Evolutionary conservation across 2,113 vertebrate genomes (phyloP), one percentile per base, ranked within the genome.

Genomic region (Sander vitreus): DNA sequence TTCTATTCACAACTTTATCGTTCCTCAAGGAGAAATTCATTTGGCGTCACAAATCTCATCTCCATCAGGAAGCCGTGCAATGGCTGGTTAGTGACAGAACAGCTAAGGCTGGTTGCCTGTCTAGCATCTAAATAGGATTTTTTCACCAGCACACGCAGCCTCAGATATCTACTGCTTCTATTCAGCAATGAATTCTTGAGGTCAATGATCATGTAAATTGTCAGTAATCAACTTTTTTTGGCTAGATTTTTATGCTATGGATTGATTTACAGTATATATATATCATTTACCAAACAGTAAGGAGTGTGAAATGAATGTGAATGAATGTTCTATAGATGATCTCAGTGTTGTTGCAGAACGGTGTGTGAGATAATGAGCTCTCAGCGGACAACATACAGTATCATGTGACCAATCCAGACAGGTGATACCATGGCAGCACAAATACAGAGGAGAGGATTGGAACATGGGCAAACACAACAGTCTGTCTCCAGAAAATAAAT

Each of bases 1-100:
- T 94, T 92, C 86, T 69, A 86, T 92, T 91, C 91, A 92, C 92
- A 91, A 92, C 87, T 93, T 94, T 92, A 93, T 91, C 70, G 90
- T 85, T 90, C 89, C 91, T 90, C 92, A 90, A 91, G 92, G 92
- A 92, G 89, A 89, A 91, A 91, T 92, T 90, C 82, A 92, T 93
- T 91, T 87, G 70, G 75, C 85, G 81, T 91, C 89, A 83, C 91
- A 93, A 93, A 94, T 93, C 90, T 93, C 88, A 86, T 92, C 88
- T 91, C 89, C 88, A 92, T 93, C 90, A 87, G 68, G 89, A 94
- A 90, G 90, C 83, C 82, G 83, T 87, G 80, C 78, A 59, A 81
- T 84, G 92, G 87, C 83, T 91, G 87, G 85, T 92, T 92, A 93
- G 88, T 87, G 90, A 88, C 85, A 79, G 77, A 85, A 80, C 87